Base-by-base conservation (phyloP, 2,888 invertebrate genomes). In the Trypoxylon attenuatum region DNA sequence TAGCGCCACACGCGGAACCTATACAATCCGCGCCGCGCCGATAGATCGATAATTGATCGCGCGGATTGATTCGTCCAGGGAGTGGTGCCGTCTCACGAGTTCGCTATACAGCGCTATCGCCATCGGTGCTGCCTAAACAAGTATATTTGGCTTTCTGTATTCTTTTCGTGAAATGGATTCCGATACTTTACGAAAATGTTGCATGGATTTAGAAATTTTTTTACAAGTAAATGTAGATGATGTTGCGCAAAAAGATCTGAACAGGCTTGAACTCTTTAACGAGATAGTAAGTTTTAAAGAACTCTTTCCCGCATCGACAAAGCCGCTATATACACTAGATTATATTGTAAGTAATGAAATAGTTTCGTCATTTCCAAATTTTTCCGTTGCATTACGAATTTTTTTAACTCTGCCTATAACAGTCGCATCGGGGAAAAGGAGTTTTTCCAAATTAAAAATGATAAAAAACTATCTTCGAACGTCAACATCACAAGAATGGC, bases 381-480 rank as follows among this genome's bases (percentile, higher is more conserved):
- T 63, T 18, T 45, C 45, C 41, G 39, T 43, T 18, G 52, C 43
- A 2, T 23, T 60, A 19, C 22, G 53, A 43, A 64, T 68, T 21
- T 39, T 60, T 10, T 21, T 64, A 33, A 64, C 64, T 6, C 22
- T 64, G 38, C 64, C 64, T 15, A 27, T 68, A 16, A 45, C 56
- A 3, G 55, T 59, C 10, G 63, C 58, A 38, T 39, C 51, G 25
- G 64, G 47, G 5, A 52, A 68, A 65, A 38, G 69, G 22, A 58
- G 38, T 42, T 69, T 65, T 61, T 65, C 60, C 1, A n/a, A n/a
- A n/a, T 29, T 61, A 5, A 66, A 69, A 42, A 39, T 69, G 18
- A 60, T 69, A 50, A 69, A 69, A 41, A 60, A 22, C 27, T 29
- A 29, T n/a, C 29, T 29, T 5, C 2, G 29, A 29, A n/a, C 29